Base-by-base conservation (phyloP, 1,140 invertebrate species). In the Pemphigus obesinymphae region DNA sequence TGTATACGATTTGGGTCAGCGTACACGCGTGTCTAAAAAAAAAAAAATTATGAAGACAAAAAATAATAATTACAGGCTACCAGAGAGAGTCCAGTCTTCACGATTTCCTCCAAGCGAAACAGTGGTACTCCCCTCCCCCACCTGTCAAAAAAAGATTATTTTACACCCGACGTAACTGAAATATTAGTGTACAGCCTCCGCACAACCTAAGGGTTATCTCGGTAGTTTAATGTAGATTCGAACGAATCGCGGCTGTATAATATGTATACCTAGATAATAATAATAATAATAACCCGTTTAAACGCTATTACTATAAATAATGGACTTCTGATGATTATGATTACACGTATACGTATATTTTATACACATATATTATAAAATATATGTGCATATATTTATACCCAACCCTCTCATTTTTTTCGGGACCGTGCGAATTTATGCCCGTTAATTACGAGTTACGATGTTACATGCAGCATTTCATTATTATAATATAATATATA, bases 61-160 rank as follows among this genome's bases (percentile, higher is more conserved):
- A 40, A 55, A 75, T 75, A 31, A 76, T 76, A 76, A 76, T 76
- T 76, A 76, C 50, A 76, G 73, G 73, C 73, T 76, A 34, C 72
- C 50, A 55, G 50, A 55, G 73, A 76, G 73, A 76, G 72, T n/a
- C 48, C 11, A n/a, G 2, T 11, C 26, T 10, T 26, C 73, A 78
- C 73, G 73, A 78, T 78, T 40, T 78, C 73, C 48, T 78, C 34
- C 20, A 7, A 78, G 73, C 73, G 31, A 53, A 78, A 58, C 73
- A 29, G 73, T 40, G 50, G n/a, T 23, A 23, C 15, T 6, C 29
- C 45, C 72, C 29, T 7, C 43, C 31, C 26, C 13, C 43, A 10
- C 23, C 20, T 26, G 48, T 55, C n/a, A 50, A 55, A 76, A 78
- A 58, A 10, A 78, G 2, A 78, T 58, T 76, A 34, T 23, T n/a